Evolutionary conservation across 2,113 vertebrate genomes (phyloP), one percentile per base, ranked within the genome.

Genomic region (Tylochromis polylepis): DNA sequence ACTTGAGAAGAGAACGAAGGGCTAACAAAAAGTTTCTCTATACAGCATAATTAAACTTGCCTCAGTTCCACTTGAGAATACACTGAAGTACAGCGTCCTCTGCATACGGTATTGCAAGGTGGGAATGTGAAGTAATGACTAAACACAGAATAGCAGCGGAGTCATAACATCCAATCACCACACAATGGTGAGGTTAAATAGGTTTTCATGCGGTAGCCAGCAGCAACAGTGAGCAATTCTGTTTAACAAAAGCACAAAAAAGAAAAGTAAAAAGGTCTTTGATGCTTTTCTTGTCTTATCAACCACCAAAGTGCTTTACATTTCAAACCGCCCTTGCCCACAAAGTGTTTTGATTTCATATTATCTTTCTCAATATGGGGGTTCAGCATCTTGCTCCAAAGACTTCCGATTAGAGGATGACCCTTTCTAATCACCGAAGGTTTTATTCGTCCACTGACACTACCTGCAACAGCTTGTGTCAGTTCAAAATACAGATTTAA

Each of bases 211-310:
- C 41, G 4, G 62, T 72, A 46, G 24, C 14, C 34, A 11, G 67
- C 46, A 78, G 58, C 80, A 62, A 31, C 36, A 62, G 72, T 6
- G 6, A 84, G 34, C 67, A 78, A 82, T 78, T 59, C 55, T 49
- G 78, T 41, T 91, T 36, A 34, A 87, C 82, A 85, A 85, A 89
- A 62, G 65, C 65, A 22, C 11, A 16, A 5, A 78, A 62, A 88
- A 77, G 62, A 53, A 58, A 81, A 77, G 27, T 20, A 77, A 77
- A 77, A 77, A 77, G 0, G 10, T 31, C 27, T 77, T 31, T 53
- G 70, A 77, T 51, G 27, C 16, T 77, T 77, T 31, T 51, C 29
- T 8, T 51, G 43, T 77, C 43, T 77, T 51, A 77, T 77, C 5
- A 10, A 1, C 24, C 70, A 77, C 46, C 46, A 77, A 14, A 51